Evolutionary conservation across 2,113 vertebrate genomes (phyloP).

Genomic region (Myotis lucifugus): DNA sequence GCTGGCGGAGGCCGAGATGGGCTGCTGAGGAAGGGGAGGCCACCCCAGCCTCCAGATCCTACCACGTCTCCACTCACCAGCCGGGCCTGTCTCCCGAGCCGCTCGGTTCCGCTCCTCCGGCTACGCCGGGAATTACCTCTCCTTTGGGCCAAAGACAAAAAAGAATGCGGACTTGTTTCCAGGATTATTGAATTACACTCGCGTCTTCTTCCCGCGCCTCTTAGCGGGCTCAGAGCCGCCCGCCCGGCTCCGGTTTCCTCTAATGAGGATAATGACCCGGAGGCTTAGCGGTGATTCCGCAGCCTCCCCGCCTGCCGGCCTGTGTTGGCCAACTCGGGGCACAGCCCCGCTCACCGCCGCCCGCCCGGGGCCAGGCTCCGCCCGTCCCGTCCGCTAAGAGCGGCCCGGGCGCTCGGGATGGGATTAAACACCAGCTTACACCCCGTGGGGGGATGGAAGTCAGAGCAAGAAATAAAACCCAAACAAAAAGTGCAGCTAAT

Average conservation of each 20-base stretch:
- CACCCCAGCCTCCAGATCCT: not conserved
- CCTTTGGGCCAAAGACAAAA: slow-evolving; percentile 83
- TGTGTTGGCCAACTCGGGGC: slow-evolving; percentile 83
- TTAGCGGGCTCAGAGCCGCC: slow-evolving; percentile 89
- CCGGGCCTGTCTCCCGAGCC: not conserved
- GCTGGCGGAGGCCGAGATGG: not conserved
- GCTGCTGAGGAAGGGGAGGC: not conserved
- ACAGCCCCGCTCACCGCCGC: not conserved
- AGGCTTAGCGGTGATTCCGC: slow-evolving; percentile 93
- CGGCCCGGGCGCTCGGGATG: slow-evolving; percentile 84
- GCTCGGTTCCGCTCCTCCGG: slow-evolving; percentile 60
- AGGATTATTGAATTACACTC: slow-evolving; percentile 95
- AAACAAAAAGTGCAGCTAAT: slow-evolving; percentile 90
- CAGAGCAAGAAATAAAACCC: slow-evolving; percentile 78
- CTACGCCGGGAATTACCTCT: slow-evolving; percentile 72
- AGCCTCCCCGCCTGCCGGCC: slow-evolving; percentile 90
- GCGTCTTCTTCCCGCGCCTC: slow-evolving; percentile 88
- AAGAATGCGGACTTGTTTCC: slow-evolving; percentile 91
- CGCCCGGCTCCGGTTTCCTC: slow-evolving; percentile 90
- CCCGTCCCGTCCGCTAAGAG: slow-evolving; percentile 79
- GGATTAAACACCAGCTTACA: slow-evolving; percentile 92
- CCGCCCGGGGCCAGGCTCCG: slow-evolving; percentile 72
- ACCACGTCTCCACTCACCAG: not conserved
- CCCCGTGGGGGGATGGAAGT: slow-evolving; percentile 86
- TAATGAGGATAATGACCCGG: slow-evolving; percentile 97